A percentile compares a stretch with the other conserved stretches of the same genome.
phyloP scores from a whole-genome alignment of 2,888 invertebrate species.

The Agrochola macilenta region DNA sequence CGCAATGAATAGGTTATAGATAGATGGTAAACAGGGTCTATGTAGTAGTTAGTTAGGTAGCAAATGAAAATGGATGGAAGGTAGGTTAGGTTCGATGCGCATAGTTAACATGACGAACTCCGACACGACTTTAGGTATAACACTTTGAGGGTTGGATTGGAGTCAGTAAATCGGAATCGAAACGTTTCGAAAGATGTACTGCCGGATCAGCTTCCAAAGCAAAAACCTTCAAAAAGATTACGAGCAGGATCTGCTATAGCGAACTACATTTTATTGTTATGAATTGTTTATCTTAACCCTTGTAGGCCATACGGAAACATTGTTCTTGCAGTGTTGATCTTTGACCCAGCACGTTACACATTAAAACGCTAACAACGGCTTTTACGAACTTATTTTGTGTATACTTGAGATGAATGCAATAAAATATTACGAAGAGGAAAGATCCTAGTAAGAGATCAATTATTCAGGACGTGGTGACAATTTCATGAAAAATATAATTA shows the following conservation, averaged over 20 bases:
- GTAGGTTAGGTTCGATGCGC: no score
- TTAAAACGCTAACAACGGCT: constrained; percentile 21
- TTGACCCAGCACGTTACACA: constrained; percentile 45
- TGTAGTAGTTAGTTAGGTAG: no score
- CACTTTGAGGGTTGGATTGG: not conserved
- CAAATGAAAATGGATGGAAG: no score
- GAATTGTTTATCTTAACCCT: constrained; percentile 34
- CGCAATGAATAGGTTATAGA: no score
- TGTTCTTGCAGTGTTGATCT: constrained; percentile 36
- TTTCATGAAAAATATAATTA: not conserved
- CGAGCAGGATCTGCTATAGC: not conserved
- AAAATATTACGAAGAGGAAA: not conserved
- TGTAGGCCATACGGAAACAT: constrained; percentile 25
- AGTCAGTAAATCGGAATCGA: not conserved
- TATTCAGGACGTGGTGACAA: not conserved
- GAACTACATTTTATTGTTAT: constrained; percentile 7
- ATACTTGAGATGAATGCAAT: not conserved
- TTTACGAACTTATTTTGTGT: constrained; percentile 20
- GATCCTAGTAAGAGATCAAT: not conserved
- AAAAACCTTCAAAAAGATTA: not conserved
- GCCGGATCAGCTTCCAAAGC: not conserved
- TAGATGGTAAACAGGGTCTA: no score
- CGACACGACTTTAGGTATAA: not conserved
- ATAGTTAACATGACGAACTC: not conserved
- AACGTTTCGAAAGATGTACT: not conserved